Evolutionary conservation across 2,888 invertebrate genomes (phyloP).

Genomic region (Limnephilus rhombicus): DNA sequence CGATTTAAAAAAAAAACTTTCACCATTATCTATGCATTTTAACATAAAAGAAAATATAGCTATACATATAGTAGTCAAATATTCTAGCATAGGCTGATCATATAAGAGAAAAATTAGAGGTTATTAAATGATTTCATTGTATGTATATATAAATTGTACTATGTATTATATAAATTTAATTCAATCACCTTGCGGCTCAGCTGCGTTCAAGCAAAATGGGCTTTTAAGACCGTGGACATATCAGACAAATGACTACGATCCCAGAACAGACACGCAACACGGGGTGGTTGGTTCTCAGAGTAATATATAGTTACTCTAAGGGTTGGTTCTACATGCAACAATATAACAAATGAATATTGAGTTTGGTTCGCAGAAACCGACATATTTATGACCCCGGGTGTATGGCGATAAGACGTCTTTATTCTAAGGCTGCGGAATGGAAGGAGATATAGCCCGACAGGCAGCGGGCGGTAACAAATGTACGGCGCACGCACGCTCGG

Average conservation of each 20-base stretch:
- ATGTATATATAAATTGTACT: background rate
- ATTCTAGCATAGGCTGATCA: too few relatives aligned
- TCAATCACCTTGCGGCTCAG: background rate
- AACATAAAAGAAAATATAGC: too few relatives aligned
- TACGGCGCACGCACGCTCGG: slow-evolving; percentile 57
- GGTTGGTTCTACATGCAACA: slow-evolving; percentile 16
- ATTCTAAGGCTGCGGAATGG: slow-evolving; percentile 35
- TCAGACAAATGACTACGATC: background rate
- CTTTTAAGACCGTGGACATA: background rate
- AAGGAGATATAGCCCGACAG: slow-evolving; percentile 53
- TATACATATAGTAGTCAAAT: background rate
- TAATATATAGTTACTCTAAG: too few relatives aligned
- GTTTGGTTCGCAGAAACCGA: slow-evolving; percentile 18
- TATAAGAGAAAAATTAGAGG: background rate
- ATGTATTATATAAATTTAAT: background rate
- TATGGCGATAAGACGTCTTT: slow-evolving; percentile 36
- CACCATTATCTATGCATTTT: too few relatives aligned
- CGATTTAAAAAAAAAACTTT: too few relatives aligned
- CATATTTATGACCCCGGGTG: background rate
- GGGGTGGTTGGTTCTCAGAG: slow-evolving; percentile 8
- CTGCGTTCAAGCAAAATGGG: background rate
- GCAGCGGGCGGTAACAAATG: slow-evolving; percentile 55
- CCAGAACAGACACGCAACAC: background rate
- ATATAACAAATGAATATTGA: slow-evolving; percentile 14
- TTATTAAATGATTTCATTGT: background rate